phyloP scores from a whole-genome alignment of 2,113 vertebrate species.

The Hiodon tergisus region DNA sequence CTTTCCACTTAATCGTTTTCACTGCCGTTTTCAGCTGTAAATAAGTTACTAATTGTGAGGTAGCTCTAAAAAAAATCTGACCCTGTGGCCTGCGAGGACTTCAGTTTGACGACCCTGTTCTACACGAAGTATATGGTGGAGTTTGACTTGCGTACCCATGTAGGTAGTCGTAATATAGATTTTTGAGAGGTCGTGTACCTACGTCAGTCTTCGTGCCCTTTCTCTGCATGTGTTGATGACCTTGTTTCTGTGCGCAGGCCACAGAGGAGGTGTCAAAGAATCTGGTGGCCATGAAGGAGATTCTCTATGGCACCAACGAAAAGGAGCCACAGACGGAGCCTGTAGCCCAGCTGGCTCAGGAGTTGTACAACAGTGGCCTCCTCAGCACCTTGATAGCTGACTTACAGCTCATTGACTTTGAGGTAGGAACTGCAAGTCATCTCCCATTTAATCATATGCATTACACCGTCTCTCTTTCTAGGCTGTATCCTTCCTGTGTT shows the following conservation, averaged over 20 bases:
- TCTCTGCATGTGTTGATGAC: too few species aligned
- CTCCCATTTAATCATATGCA: background rate
- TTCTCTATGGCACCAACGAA: constrained; percentile 88
- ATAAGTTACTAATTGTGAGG: too few species aligned
- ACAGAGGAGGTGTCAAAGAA: constrained; percentile 97
- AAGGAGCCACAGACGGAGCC: constrained; percentile 89
- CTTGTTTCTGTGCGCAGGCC: constrained; percentile 58
- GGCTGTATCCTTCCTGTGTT: background rate
- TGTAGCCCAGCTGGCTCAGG: constrained; percentile 89
- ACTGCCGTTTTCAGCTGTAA: too few species aligned
- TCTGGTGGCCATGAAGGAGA: constrained; percentile 91
- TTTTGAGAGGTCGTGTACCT: too few species aligned
- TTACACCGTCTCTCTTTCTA: background rate
- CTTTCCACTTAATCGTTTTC: too few species aligned
- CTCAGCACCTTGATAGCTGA: constrained; percentile 83
- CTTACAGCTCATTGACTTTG: constrained; percentile 90
- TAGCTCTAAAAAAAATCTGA: too few species aligned
- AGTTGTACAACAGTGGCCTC: constrained; percentile 90
- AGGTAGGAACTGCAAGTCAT: constrained; percentile 59
- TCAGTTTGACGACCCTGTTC: too few species aligned
- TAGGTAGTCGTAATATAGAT: too few species aligned
- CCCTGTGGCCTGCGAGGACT: too few species aligned
- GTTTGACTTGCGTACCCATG: too few species aligned
- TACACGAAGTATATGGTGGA: too few species aligned
- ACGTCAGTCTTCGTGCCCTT: too few species aligned